These are phyloP conservation scores for Tricholauxania praeusta DNA, from an alignment of 2,888 invertebrate species.

Conservation along the genomic window DNA sequence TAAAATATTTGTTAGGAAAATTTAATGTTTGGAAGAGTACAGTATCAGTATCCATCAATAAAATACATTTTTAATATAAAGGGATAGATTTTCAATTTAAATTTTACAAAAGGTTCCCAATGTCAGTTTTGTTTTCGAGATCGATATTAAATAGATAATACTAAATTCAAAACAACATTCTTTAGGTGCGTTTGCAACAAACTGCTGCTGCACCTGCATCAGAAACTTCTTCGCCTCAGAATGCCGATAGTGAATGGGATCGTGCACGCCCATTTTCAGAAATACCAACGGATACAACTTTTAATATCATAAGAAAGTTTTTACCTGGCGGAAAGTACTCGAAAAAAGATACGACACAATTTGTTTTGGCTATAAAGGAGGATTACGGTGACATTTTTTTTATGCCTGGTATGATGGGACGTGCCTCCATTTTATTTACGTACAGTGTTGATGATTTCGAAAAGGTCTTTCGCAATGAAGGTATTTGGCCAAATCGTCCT, in stretches of 20 bases:
- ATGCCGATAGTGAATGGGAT: slow-evolving; percentile 51
- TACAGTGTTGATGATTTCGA: slow-evolving; percentile 71
- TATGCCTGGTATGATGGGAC: slow-evolving; percentile 63
- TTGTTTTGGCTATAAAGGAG: slow-evolving; percentile 45
- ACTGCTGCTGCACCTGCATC: too few relatives aligned
- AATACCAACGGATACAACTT: slow-evolving; percentile 50
- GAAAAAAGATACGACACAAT: slow-evolving; percentile 46
- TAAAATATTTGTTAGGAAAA: too few relatives aligned
- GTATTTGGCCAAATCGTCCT: slow-evolving; percentile 68
- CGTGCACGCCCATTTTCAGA: slow-evolving; percentile 54
- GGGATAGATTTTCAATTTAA: too few relatives aligned
- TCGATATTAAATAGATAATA: too few relatives aligned
- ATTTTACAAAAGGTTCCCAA: too few relatives aligned
- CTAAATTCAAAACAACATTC: too few relatives aligned
- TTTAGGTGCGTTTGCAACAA: too few relatives aligned
- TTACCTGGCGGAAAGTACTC: slow-evolving; percentile 60
- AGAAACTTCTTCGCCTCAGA: too few relatives aligned
- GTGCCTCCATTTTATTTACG: slow-evolving; percentile 58
- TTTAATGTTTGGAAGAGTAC: too few relatives aligned
- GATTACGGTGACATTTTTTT: slow-evolving; percentile 65
- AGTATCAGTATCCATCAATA: too few relatives aligned
- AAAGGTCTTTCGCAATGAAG: slow-evolving; percentile 68
- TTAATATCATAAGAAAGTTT: slow-evolving; percentile 46
- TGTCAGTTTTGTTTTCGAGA: too few relatives aligned
- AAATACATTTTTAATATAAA: too few relatives aligned